Conservation (phyloP, 23 tunicate genomes). For the Oikopleura dioica region DNA sequence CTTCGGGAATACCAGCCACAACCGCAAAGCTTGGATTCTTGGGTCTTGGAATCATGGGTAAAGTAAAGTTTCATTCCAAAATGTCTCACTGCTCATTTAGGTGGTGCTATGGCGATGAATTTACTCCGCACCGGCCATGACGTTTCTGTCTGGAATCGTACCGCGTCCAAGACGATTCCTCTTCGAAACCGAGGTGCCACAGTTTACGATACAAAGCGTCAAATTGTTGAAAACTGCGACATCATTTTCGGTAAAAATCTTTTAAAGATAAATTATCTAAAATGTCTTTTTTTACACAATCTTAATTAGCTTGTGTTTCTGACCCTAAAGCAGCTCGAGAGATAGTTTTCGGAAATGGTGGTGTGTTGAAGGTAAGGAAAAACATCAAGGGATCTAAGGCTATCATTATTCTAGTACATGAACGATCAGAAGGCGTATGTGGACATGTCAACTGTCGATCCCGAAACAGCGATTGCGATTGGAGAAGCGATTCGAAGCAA, state of each 20-base stretch:
- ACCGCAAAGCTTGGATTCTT: background rate
- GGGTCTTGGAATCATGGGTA: constrained; percentile 2
- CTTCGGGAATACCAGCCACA: background rate
- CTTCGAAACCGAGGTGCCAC: background rate
- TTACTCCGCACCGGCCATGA: constrained; percentile 5
- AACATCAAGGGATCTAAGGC: no score
- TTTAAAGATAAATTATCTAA: no score
- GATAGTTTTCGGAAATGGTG: background rate
- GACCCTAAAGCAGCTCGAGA: constrained; percentile 10
- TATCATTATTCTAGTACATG: no score
- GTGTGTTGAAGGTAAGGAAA: background rate
- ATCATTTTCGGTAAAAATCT: background rate
- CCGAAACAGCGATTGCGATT: background rate
- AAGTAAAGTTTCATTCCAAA: background rate
- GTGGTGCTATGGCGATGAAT: background rate
- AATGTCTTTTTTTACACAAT: background rate
- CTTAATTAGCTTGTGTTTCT: constrained; percentile 7
- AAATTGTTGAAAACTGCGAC: constrained; percentile 9
- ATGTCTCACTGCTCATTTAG: background rate
- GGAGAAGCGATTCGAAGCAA: background rate
- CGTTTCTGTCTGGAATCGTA: constrained; percentile 5
- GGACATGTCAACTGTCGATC: constrained; percentile 9
- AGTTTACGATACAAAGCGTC: constrained; percentile 10
- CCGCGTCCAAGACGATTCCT: background rate
- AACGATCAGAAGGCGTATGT: constrained; percentile 2